Evolutionary conservation across 1,140 invertebrate species (phyloP), one percentile per base, ranked within the genome.

Genomic region (Panulirus ornatus): DNA sequence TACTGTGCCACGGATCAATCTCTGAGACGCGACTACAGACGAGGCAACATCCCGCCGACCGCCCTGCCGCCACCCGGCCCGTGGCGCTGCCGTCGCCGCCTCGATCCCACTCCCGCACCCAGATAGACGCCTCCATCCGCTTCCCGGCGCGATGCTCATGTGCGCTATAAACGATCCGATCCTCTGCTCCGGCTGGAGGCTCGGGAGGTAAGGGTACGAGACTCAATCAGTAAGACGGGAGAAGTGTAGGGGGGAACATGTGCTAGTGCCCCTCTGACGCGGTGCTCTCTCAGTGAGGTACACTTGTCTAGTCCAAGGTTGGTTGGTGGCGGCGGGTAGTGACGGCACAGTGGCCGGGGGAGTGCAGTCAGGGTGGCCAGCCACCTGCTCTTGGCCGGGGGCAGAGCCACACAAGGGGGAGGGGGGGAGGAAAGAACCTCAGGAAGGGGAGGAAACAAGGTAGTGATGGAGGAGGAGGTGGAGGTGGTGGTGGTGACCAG

Each of bases 21-120:
- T 78, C 85, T 87, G 85, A 87, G 85, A 87, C 85, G 85, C 85
- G 85, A 87, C 85, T 78, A 87, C 73, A 87, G 85, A 87, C 85
- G 85, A 79, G 73, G 36, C 51, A 87, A 87, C 38, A 42, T n/a
- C 54, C 30, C 36, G 44, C 73, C 38, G 51, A 38, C 36, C 36
- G 47, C 22, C 76, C 54, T 30, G 73, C 84, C 85, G 75, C 85
- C 44, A 66, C 71, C 54, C 54, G 27, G 51, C 54, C 51, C n/a
- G 19, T 76, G 85, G 85, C 85, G 85, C 85, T 87, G 85, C 58
- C 54, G 58, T 79, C 85, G 85, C 73, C 5, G 36, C 51, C 76
- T 51, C 73, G 85, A 87, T 79, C 54, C 75, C 58, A n/a, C 79
- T 54, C 75, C 58, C 19, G 51, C 51, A 22, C 73, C 19, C 30